Base-by-base conservation (phyloP, 2,113 vertebrate species). In the Archocentrus centrarchus region DNA sequence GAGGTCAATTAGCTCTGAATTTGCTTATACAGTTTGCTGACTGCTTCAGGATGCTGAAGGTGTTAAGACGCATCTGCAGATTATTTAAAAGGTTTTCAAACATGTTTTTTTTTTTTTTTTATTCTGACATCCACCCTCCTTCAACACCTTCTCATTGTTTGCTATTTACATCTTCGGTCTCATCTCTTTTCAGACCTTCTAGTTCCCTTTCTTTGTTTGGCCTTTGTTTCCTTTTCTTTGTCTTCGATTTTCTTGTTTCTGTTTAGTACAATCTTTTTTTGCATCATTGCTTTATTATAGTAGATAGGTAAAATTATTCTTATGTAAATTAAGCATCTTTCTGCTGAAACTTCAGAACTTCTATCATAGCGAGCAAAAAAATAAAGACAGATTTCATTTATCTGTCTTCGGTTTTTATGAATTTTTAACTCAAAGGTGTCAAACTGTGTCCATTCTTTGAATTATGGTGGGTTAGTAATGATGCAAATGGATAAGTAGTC, bases 1-100 rank as follows among this genome's bases (percentile, higher is more conserved):
- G 84, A 88, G 89, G 91, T 95, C 93, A 94, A 90, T 95, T 93
- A 95, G 88, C 91, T 92, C 89, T 91, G 93, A 91, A 94, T 93
- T 82, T 88, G 47, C 88, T 92, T 88, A 81, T 66, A 59, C 53
- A 73, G 35, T 50, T 39, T 32, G 57, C 32, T 35, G 55, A 82
- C 81, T 73, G 11, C 50, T 84, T 79, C 80, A 64, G 37, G 61
- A 79, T 59, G 84, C 79, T 64, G 57, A 76, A 89, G 76, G 93
- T 89, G 91, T 84, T 84, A 90, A 87, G 84, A 76, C 30, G 75
- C 79, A 78, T 84, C 61, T 75, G 68, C 80, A 63, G 50, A 82
- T 84, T 84, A 91, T 88, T 85, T 85, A 62, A 75, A 83, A 15
- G 59, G 20, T 77, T 88, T 85, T 82, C 53, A 58, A 73, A 73